Base-by-base conservation (phyloP, 2,797 vertebrate species). In the Hypotaenidia okinawae region DNA sequence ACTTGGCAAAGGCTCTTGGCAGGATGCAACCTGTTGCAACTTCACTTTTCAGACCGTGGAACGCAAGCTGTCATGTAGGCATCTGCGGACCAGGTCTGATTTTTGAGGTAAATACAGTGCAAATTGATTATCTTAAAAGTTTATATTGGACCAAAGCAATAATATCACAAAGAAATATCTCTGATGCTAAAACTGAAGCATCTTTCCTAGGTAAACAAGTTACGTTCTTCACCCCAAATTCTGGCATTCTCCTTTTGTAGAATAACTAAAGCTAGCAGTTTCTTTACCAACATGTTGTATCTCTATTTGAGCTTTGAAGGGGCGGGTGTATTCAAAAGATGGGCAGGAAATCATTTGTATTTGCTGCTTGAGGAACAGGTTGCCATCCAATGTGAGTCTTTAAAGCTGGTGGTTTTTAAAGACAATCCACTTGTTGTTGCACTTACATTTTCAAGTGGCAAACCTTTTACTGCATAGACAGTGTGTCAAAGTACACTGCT, bases 341-440 rank as follows among this genome's bases (percentile, higher is more conserved):
- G 37, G 80, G 72, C 84, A 92, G 91, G 83, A 93, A 92, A 87
- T 79, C 1, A 37, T 49, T 24, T 57, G 57, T 35, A 35, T 93
- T 96, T 51, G 30, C 95, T 91, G 88, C 95, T 79, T 33, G 64
- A 75, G 83, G 88, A 77, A 47, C 70, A 92, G 84, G 88, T 90
- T 95, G 87, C 52, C 89, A 94, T 81, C 93, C 33, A 90, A 82
- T 85, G 85, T 16, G 94, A 94, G 97, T 96, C 96, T 95, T 92
- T 95, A 93, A 97, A 93, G 64, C 95, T 96, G 87, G 87, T 95
- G 94, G 85, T 98, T 97, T 97, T 89, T 84, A 94, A 96, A 96
- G 98, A 98, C 98, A 98, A 98, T 98, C 98, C 96, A 97, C 95
- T 96, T 84, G 95, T 80, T 78, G 87, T 95, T 94, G 80, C 94